Conservation (phyloP, 2,113 vertebrate genomes). For the Hystrix cristata region DNA sequence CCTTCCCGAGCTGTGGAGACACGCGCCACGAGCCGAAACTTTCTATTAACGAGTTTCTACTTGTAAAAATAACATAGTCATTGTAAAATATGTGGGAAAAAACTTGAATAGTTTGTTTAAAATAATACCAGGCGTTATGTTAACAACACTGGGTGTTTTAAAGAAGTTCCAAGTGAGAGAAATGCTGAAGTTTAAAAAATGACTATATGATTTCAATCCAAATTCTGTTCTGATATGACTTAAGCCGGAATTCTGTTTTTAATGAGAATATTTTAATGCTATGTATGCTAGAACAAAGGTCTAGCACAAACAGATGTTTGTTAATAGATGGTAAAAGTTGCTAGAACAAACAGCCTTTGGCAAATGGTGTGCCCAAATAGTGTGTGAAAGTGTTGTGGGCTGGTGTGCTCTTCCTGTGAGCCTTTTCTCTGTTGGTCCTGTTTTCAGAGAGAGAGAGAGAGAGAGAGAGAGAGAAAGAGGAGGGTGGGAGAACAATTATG, state of each 20-base stretch:
- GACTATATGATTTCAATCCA: not conserved
- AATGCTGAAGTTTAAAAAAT: conserved; percentile 28
- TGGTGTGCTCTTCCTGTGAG: too few species aligned
- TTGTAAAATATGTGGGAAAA: not conserved
- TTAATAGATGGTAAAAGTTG: too few species aligned
- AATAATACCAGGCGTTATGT: not conserved
- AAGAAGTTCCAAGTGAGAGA: conserved; percentile 2
- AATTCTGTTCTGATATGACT: conserved; percentile 18
- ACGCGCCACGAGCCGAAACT: too few species aligned
- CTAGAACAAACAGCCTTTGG: not conserved
- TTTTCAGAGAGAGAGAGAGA: not conserved
- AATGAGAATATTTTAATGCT: not conserved
- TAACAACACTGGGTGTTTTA: not conserved
- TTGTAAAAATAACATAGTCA: not conserved
- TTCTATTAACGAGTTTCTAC: conserved; percentile 16
- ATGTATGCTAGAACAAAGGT: not conserved
- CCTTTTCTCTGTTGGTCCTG: not conserved
- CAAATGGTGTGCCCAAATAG: not conserved
- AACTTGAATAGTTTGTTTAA: conserved; percentile 29
- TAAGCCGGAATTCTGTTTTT: conserved; percentile 19
- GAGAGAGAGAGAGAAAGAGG: not conserved
- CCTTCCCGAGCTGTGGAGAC: too few species aligned
- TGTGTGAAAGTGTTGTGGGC: not conserved
- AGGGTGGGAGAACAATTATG: not conserved
- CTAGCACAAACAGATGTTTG: not conserved